A percentile compares a stretch with the other conserved stretches of the same genome.
Evolutionary conservation across 2,113 vertebrate genomes (phyloP).

Genomic region (Sclerurus mexicanus): DNA sequence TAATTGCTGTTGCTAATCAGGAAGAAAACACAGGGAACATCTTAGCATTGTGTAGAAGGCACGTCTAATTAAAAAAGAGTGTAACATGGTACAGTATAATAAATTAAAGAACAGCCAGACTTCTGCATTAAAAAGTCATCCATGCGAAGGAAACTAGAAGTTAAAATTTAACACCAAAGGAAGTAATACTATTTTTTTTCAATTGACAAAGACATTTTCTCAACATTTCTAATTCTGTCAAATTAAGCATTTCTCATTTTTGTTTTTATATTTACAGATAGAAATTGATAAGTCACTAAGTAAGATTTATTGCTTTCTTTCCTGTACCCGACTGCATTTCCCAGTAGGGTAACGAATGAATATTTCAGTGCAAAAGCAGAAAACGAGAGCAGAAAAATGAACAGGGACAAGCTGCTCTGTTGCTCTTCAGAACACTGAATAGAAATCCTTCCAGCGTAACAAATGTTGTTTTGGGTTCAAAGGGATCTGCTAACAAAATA

Average conservation of each 20-base stretch:
- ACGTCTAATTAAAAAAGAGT: not conserved
- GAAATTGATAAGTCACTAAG: slow-evolving; percentile 66
- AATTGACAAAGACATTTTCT: slow-evolving; percentile 15
- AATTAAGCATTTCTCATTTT: slow-evolving; percentile 54
- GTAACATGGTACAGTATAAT: not conserved
- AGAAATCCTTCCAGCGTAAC: slow-evolving; percentile 20
- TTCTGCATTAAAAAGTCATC: not conserved
- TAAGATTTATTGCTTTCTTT: slow-evolving; percentile 69
- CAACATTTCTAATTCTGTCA: slow-evolving; percentile 44
- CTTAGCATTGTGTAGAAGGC: not conserved
- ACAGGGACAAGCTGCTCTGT: slow-evolving; percentile 10
- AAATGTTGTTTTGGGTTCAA: slow-evolving; percentile 36
- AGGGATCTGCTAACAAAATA: slow-evolving; percentile 18
- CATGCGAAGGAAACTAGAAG: not conserved
- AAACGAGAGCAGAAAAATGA: slow-evolving; percentile 56
- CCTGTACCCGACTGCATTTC: slow-evolving; percentile 49
- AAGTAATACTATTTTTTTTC: not conserved
- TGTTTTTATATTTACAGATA: slow-evolving; percentile 47
- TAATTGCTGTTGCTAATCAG: slow-evolving; percentile 42
- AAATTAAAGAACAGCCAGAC: not conserved
- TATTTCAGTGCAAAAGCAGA: slow-evolving; percentile 53
- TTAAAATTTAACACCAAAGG: not conserved
- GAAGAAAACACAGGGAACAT: slow-evolving; percentile 22
- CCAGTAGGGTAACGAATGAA: slow-evolving; percentile 46
- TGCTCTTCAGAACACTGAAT: slow-evolving; percentile 12